Evolutionary conservation across 2,888 invertebrate species (phyloP).

Genomic region (Parascotia fuliginaria): DNA sequence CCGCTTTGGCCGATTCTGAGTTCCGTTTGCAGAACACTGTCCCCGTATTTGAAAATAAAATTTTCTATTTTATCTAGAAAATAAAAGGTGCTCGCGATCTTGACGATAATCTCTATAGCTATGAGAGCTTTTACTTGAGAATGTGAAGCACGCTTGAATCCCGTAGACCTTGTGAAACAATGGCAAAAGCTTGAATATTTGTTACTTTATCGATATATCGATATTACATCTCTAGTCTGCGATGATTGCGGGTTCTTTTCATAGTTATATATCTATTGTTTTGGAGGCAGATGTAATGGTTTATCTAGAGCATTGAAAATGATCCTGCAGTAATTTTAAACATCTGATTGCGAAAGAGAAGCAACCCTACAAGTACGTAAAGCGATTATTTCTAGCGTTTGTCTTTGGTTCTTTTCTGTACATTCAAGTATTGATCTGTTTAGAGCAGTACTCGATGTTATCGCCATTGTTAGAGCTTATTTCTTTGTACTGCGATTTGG

Average conservation of each 20-base stretch:
- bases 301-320: not conserved
- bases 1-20: no score
- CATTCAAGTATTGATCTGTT: not conserved
- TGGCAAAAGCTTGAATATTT: not conserved
- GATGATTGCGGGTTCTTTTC: slow-evolving; percentile 4
- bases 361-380: not conserved
- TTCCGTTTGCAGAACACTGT: no score
- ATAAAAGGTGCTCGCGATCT: not conserved
- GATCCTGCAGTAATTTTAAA: not conserved
- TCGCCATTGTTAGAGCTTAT: not conserved
- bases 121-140: slow-evolving; percentile 2
- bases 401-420: not conserved
- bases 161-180: slow-evolving; percentile 4
- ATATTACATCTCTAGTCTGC: slow-evolving; percentile 2
- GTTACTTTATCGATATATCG: slow-evolving; percentile 1
- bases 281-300: not conserved
- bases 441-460: not conserved
- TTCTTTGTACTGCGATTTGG: no score
- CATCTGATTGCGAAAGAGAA: not conserved
- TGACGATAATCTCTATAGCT: not conserved
- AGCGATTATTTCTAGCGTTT: not conserved
- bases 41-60: not conserved
- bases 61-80: not conserved
- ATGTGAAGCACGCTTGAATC: not conserved
- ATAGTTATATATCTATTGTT: slow-evolving; percentile 5